These are phyloP conservation scores for Eleutherodactylus coqui DNA, from an alignment of 2,797 vertebrate genomes.

Conservation along the genomic window DNA sequence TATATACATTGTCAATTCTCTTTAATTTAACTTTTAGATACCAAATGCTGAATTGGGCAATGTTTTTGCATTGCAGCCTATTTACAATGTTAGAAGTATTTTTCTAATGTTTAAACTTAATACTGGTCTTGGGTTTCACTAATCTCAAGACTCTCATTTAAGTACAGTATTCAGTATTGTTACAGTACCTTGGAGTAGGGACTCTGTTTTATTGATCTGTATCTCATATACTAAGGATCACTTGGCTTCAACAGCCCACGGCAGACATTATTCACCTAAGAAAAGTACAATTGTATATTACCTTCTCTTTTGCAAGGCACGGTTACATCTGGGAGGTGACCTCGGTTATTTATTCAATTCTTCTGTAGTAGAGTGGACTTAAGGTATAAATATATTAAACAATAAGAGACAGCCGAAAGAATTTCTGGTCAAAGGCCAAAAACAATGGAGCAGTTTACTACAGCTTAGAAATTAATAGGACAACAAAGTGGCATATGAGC, in stretches of 20 bases:
- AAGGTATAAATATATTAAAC: slow-evolving; percentile 17
- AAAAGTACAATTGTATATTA: slow-evolving; percentile 19
- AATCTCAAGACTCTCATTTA: neutral
- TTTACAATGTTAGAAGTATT: neutral
- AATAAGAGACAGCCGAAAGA: neutral
- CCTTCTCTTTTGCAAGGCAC: slow-evolving; percentile 1
- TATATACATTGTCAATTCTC: too few species aligned
- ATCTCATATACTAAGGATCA: slow-evolving; percentile 25
- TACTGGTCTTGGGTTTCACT: neutral
- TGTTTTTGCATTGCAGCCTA: neutral
- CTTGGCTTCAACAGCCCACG: neutral
- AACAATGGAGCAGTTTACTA: neutral
- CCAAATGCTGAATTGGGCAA: too few species aligned
- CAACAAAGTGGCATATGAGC: neutral
- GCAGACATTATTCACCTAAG: slow-evolving; percentile 24
- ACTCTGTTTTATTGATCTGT: neutral
- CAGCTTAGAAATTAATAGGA: slow-evolving; percentile 17
- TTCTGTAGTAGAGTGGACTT: neutral
- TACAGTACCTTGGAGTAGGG: neutral
- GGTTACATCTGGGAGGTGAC: slow-evolving; percentile 12
- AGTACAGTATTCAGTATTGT: neutral
- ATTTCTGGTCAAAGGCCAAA: slow-evolving; percentile 10
- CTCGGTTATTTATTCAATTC: slow-evolving; percentile 10
- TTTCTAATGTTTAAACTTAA: neutral
- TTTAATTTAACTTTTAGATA: too few species aligned